These are phyloP conservation scores for Hydriomena furcata DNA, from an alignment of 2,888 invertebrate genomes.

Conservation along the genomic window DNA sequence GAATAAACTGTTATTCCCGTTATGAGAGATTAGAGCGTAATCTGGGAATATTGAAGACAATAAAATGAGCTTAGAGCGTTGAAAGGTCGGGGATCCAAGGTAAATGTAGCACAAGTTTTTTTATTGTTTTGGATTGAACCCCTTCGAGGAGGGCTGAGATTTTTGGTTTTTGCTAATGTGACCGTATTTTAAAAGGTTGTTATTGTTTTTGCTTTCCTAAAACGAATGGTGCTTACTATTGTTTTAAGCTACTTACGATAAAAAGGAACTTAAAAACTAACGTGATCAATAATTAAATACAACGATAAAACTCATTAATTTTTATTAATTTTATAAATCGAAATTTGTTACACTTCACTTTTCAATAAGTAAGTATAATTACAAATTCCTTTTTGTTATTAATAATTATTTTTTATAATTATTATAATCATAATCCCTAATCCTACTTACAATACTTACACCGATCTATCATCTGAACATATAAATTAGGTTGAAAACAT, in stretches of 20 bases:
- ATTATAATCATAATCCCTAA: constrained; percentile 63
- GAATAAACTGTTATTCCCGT: constrained; percentile 81
- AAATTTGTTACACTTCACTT: constrained; percentile 79
- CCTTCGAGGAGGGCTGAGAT: constrained; percentile 14
- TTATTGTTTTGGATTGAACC: constrained; percentile 50
- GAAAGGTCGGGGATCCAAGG: constrained; percentile 51
- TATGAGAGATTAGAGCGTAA: constrained; percentile 81
- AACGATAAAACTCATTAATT: constrained; percentile 77
- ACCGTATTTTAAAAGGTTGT: neutral
- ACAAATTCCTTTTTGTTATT: constrained; percentile 79
- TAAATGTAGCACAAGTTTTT: constrained; percentile 46
- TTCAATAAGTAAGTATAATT: constrained; percentile 64
- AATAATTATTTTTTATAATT: constrained; percentile 67
- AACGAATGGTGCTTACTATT: too few relatives aligned
- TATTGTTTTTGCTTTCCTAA: too few relatives aligned
- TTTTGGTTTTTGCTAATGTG: constrained; percentile 4
- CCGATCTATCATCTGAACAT: constrained; percentile 66
- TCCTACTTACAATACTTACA: constrained; percentile 70
- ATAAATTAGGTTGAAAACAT: constrained; percentile 71
- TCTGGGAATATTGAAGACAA: constrained; percentile 84
- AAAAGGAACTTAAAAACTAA: too few relatives aligned
- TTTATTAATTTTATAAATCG: constrained; percentile 83
- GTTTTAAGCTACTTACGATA: too few relatives aligned
- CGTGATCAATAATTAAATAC: constrained; percentile 41
- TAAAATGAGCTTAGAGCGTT: constrained; percentile 72